These are phyloP conservation scores for Tenebrio molitor DNA, from an alignment of 1,140 invertebrate species.

Conservation along the genomic window DNA sequence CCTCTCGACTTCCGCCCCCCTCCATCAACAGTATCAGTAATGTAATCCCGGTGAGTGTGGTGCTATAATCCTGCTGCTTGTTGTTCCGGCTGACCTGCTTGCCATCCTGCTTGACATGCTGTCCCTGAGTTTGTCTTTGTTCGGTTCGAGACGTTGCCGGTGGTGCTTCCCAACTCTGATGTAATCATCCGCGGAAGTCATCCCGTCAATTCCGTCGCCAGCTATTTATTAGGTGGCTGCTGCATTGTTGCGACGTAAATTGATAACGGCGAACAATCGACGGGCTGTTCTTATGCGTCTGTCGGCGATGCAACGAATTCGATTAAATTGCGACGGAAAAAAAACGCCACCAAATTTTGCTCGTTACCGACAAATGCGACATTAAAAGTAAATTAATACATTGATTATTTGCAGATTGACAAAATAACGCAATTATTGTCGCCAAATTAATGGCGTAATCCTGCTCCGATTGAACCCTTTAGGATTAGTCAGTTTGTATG, in stretches of 20 bases:
- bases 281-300: neutral
- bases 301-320: too few relatives aligned
- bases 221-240: constrained; percentile 19
- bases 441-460: too few relatives aligned
- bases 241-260: neutral
- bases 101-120: constrained; percentile 47
- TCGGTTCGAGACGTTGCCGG: constrained; percentile 21
- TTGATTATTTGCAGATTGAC: too few relatives aligned
- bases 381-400: too few relatives aligned
- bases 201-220: constrained; percentile 25
- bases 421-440: too few relatives aligned
- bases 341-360: too few relatives aligned
- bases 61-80: constrained; percentile 49
- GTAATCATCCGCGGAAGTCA: constrained; percentile 39
- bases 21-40: constrained; percentile 50
- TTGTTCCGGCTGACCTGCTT: constrained; percentile 51
- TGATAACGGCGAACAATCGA: constrained; percentile 4
- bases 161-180: constrained; percentile 28
- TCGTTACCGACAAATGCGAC: too few relatives aligned
- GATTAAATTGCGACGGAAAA: too few relatives aligned
- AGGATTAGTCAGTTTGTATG: too few relatives aligned
- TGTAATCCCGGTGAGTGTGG: constrained; percentile 51
- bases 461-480: too few relatives aligned
- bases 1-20: constrained; percentile 31
- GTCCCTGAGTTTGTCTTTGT: constrained; percentile 50